Conservation (phyloP, 2,113 vertebrate genomes). For the Noturus placidus region DNA sequence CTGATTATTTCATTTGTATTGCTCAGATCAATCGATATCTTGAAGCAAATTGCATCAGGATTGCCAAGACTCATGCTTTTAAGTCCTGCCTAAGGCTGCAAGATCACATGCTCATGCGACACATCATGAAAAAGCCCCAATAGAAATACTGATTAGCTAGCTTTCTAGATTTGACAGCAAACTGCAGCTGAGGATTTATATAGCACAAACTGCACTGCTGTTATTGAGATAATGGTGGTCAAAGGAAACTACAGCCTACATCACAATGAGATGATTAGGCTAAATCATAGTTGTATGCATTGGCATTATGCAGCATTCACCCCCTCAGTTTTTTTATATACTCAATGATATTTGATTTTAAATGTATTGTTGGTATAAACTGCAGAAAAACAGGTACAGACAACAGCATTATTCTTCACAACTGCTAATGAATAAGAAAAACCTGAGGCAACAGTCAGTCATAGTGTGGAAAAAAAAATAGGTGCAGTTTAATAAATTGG, state of each 20-base stretch:
- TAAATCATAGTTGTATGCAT: background rate
- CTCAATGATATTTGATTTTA: background rate
- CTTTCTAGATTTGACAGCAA: background rate
- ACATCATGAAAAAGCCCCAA: background rate
- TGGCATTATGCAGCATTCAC: no score
- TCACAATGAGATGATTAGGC: background rate
- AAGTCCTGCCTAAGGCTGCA: background rate
- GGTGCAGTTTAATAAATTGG: conserved; percentile 53
- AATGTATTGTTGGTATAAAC: background rate
- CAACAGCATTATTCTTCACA: conserved; percentile 51
- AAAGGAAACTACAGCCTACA: background rate
- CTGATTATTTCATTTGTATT: background rate
- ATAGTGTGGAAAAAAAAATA: background rate
- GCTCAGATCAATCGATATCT: background rate
- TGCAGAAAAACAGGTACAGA: conserved; percentile 32
- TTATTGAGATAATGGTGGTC: background rate
- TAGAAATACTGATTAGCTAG: background rate
- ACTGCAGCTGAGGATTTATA: background rate
- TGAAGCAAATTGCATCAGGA: background rate
- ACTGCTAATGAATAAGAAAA: conserved; percentile 13
- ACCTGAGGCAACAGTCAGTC: conserved; percentile 42
- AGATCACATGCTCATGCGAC: background rate
- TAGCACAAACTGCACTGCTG: background rate
- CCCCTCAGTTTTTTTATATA: background rate
- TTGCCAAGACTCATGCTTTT: background rate